Base-by-base conservation (phyloP, 2,113 vertebrate species). In the Amazona vittata region DNA sequence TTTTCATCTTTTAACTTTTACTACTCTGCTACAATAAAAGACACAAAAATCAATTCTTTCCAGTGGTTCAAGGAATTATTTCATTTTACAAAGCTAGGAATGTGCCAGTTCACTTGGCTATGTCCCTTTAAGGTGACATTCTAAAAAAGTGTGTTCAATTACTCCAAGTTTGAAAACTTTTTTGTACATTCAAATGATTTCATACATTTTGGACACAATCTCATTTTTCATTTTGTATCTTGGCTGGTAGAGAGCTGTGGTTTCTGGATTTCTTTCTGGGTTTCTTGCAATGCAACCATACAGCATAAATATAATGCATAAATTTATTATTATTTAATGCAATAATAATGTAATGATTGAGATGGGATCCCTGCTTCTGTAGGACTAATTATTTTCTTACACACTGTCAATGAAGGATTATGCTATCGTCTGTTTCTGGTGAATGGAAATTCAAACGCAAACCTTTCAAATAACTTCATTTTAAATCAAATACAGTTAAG, bases 1-100 rank as follows among this genome's bases (percentile, higher is more conserved):
- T 52, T 65, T 76, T 71, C 4, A 77, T 88, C n/a, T 90, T 87
- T 35, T 74, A 73, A 37, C 63, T 95, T 95, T 77, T 90, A 83
- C 64, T 59, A 50, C 4, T 28, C 5, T 89, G 43, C 50, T 77
- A 15, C 55, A 94, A 94, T 52, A 90, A 94, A 88, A 88, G 60
- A 89, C 68, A 95, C 13, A 90, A 80, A 83, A 93, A 60, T 60
- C 31, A 93, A 71, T 96, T 90, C 13, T 92, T 90, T 93, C 50
- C 47, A 64, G 69, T 37, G 35, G 37, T 86, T 89, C 50, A 74
- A 12, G 5, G 35, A 92, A 70, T 83, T 73, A 50, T 90, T 77
- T 81, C 43, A 77, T 26, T 90, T 96, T 35, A 83, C 4, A 85
- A 86, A 94, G 62, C 71, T 47, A 94, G 35, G 81, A 92, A 86